Percentiles rank a stretch among this genome's conserved stretches.
Evolutionary conservation across 2,888 invertebrate species (phyloP).

Genomic region (Cordilura impudica): DNA sequence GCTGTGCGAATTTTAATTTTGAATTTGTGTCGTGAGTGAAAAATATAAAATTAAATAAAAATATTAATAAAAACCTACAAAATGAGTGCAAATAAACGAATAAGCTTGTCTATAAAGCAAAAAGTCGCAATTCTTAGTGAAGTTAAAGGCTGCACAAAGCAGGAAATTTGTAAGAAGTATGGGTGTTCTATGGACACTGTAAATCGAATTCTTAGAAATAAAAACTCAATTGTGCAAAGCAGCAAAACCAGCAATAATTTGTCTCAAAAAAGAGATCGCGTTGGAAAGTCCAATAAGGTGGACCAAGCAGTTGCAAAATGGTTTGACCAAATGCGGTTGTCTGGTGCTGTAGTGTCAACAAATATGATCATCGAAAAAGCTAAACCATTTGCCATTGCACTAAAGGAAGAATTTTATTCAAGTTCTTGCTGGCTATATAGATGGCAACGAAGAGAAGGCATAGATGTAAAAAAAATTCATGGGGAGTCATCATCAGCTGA

Average conservation of each 20-base stretch:
- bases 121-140: constrained; percentile 14
- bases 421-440: constrained; percentile 42
- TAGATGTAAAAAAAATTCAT: constrained; percentile 44
- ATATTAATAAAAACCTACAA: constrained; percentile 17
- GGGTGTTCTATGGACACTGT: constrained; percentile 12
- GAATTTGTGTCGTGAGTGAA: neutral
- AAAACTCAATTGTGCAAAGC: constrained; percentile 18
- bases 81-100: constrained; percentile 33
- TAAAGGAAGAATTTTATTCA: constrained; percentile 35
- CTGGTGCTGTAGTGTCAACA: constrained; percentile 34
- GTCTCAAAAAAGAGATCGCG: constrained; percentile 30
- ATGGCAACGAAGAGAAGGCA: constrained; percentile 45
- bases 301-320: constrained; percentile 39
- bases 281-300: constrained; percentile 35
- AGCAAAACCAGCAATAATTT: constrained; percentile 18
- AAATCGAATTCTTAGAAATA: constrained; percentile 28
- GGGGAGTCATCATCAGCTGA: constrained; percentile 39
- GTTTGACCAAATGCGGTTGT: constrained; percentile 43
- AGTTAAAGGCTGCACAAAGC: constrained; percentile 18
- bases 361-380: constrained; percentile 42
- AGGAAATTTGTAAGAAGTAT: constrained; percentile 27
- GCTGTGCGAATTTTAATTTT: too few relatives aligned
- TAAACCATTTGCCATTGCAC: constrained; percentile 37
- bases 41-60: too few relatives aligned
- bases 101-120: constrained; percentile 25